A percentile compares a stretch with the other conserved stretches of the same genome.
Conservation (phyloP, 2,888 invertebrate genomes). For the Sylvicola cinctus region DNA sequence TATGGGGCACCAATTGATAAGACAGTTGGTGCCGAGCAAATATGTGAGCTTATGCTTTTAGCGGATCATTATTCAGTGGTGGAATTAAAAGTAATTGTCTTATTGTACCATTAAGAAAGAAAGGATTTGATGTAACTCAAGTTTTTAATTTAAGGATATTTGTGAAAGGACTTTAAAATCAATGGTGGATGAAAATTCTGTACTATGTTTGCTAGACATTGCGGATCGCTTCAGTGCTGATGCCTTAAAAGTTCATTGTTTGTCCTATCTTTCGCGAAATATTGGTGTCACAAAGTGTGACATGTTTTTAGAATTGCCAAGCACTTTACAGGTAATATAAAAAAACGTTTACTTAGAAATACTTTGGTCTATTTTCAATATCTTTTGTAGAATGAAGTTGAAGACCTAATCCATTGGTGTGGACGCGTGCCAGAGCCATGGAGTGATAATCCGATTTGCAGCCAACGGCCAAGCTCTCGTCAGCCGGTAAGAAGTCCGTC, state of each 20-base stretch:
- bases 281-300: conserved; percentile 17
- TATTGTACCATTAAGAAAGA: not conserved
- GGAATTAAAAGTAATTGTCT: conserved; percentile 32
- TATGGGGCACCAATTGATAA: conserved; percentile 37
- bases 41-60: conserved; percentile 39
- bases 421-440: conserved; percentile 22
- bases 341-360: not conserved
- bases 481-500: conserved; percentile 20
- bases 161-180: conserved; percentile 38
- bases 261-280: conserved; percentile 20
- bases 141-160: conserved; percentile 22
- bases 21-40: conserved; percentile 29
- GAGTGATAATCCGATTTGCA: conserved; percentile 16
- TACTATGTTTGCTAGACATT: conserved; percentile 38
- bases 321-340: conserved; percentile 15
- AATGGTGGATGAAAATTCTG: conserved; percentile 39
- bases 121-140: not conserved
- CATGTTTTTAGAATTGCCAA: conserved; percentile 19
- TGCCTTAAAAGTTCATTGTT: conserved; percentile 17
- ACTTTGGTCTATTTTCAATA: not conserved
- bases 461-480: conserved; percentile 9
- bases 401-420: conserved; percentile 21
- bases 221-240: conserved; percentile 43
- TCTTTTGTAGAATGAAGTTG: conserved; percentile 16
- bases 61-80: conserved; percentile 42